Base-by-base conservation (phyloP, 2,888 invertebrate genomes). In the Catonia carolina region DNA sequence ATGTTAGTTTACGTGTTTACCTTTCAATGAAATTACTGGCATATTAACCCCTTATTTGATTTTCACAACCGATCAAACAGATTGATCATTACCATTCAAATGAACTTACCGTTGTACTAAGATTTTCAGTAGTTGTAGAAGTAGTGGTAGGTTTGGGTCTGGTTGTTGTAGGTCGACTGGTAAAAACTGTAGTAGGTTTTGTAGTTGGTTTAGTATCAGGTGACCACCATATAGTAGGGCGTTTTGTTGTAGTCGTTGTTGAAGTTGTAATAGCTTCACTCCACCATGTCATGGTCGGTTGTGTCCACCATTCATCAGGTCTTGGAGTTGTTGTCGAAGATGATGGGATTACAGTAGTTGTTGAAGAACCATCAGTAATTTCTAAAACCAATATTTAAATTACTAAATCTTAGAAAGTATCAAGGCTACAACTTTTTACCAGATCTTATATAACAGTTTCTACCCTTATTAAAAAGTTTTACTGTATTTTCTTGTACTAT, bases 171-270 rank as follows among this genome's bases (percentile, higher is more conserved):
- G 42, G 42, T 10, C 10, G 2, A 2, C 12, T n/a, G 15, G 12
- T 42, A 12, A n/a, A n/a, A n/a, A n/a, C n/a, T n/a, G 15, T 8
- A 2, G 4, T 39, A 39, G 39, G 39, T 18, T 39, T 39, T 8
- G 7, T 39, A 2, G 18, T 18, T 1, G 42, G 42, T 42, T 22
- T 5, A 7, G 3, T 18, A 18, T 18, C 2, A 1, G 22, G 22
- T 48, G 8, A 72, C 69, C 15, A 70, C 67, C 10, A 68, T 66
- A 33, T 42, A 37, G 27, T 60, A 39, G 68, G 69, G 62, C 58
- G 42, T 17, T 12, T 22, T 8, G 14, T 23, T 1, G 31, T 1
- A 27, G 36, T 50, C 2, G 35, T 12, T 18, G 50, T 2, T 18
- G 33, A 5, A 8, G 50, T 15, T 2, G 8, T 17, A 8, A 35